These are phyloP conservation scores for Hypena proboscidalis DNA, from an alignment of 2,888 invertebrate species.

Conservation along the genomic window DNA sequence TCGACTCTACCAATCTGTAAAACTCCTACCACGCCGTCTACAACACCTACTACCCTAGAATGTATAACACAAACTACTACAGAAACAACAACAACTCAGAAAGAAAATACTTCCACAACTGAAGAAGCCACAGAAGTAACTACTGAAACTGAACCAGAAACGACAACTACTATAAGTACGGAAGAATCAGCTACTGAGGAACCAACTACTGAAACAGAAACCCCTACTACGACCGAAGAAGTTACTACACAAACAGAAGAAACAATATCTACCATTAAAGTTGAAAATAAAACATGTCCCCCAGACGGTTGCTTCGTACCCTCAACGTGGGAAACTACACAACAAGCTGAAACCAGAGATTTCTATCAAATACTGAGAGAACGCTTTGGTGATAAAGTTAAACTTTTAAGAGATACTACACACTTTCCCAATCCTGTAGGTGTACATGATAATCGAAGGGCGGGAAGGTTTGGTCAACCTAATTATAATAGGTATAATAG, in stretches of 20 bases:
- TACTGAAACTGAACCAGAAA: not conserved
- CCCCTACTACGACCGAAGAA: slow-evolving; percentile 5
- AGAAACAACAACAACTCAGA: slow-evolving; percentile 18
- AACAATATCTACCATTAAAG: too few species aligned
- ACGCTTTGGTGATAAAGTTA: slow-evolving; percentile 56
- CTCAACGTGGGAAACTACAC: slow-evolving; percentile 72
- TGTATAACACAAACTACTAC: not conserved
- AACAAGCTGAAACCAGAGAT: slow-evolving; percentile 66
- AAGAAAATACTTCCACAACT: slow-evolving; percentile 9
- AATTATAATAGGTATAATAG: too few species aligned
- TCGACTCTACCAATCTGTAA: too few species aligned
- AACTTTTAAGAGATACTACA: slow-evolving; percentile 59
- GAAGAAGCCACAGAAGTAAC: slow-evolving; percentile 13
- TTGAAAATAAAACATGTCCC: slow-evolving; percentile 31
- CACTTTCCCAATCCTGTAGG: slow-evolving; percentile 47
- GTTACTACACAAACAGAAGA: slow-evolving; percentile 5
- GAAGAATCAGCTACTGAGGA: slow-evolving; percentile 6
- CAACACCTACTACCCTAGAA: slow-evolving; percentile 1
- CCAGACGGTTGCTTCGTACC: slow-evolving; percentile 61
- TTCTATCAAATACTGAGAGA: slow-evolving; percentile 65
- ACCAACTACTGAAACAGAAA: not conserved
- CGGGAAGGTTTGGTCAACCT: slow-evolving; percentile 12
- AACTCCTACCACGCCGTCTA: not conserved
- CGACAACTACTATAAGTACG: slow-evolving; percentile 3
- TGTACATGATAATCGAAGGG: too few species aligned